Conservation (phyloP, 1,140 invertebrate species). For the Drosophila pachea region DNA sequence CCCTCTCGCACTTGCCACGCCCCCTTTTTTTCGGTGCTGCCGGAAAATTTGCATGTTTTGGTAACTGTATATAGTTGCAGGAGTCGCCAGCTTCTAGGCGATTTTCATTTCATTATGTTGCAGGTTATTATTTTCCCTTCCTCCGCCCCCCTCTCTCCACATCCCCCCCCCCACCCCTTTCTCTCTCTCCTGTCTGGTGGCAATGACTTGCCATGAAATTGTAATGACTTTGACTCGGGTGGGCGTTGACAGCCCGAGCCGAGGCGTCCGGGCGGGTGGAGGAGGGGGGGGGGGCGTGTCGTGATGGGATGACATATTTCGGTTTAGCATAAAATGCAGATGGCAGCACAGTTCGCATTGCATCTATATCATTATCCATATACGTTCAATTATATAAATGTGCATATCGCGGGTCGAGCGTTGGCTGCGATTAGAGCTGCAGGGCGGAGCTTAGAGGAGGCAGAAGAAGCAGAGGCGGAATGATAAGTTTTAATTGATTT, state of each 20-base stretch:
- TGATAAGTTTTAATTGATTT: no score
- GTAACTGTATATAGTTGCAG: slow-evolving; percentile 38
- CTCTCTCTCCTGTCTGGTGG: slow-evolving; percentile 18
- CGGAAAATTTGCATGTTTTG: slow-evolving; percentile 48
- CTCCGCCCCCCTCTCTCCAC: not conserved
- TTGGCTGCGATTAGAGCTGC: no score
- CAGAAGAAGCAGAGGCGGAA: no score
- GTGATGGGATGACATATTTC: slow-evolving; percentile 29
- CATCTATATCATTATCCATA: no score
- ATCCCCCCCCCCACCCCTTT: not conserved
- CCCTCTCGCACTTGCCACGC: not conserved
- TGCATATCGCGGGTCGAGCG: no score
- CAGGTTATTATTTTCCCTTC: slow-evolving; percentile 44
- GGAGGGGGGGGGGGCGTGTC: slow-evolving; percentile 35
- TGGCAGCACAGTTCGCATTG: slow-evolving; percentile 11
- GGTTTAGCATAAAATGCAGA: slow-evolving; percentile 46
- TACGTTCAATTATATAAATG: no score
- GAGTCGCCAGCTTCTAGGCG: slow-evolving; percentile 53
- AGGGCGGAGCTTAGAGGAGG: no score
- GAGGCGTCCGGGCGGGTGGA: not conserved
- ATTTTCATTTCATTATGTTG: slow-evolving; percentile 70
- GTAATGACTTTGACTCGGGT: slow-evolving; percentile 58
- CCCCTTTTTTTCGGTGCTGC: not conserved
- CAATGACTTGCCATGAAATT: slow-evolving; percentile 71
- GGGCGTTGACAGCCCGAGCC: slow-evolving; percentile 16